A percentile compares a stretch with the other conserved stretches of the same genome.
phyloP scores from a whole-genome alignment of 2,113 vertebrate species.

The Nesogale talazaci region DNA sequence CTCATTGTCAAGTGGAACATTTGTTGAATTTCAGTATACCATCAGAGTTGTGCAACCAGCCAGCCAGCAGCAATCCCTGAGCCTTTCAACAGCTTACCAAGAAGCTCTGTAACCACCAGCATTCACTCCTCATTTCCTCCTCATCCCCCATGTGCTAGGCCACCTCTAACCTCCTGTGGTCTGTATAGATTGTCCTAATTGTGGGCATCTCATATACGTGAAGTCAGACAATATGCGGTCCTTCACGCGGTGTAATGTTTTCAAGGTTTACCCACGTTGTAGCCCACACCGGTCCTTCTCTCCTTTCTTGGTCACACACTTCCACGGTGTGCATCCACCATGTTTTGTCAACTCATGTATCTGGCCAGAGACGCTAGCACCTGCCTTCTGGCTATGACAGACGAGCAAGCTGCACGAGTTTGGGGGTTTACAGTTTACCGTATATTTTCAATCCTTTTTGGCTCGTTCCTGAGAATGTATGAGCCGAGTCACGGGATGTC shows the following conservation, averaged over 20 bases:
- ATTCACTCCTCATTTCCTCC: background rate
- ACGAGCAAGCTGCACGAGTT: too few relatives aligned
- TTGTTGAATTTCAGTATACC: background rate
- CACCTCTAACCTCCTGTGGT: background rate
- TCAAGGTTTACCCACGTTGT: background rate
- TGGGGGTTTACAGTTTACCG: background rate
- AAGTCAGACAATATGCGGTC: background rate
- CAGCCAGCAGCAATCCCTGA: background rate
- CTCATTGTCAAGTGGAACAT: background rate
- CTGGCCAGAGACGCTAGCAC: background rate
- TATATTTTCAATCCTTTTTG: background rate
- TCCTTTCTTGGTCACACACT: background rate
- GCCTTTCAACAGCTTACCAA: background rate
- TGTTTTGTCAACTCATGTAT: background rate
- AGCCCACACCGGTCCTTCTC: background rate
- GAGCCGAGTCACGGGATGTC: background rate
- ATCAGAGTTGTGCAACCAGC: background rate
- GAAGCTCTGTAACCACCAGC: background rate
- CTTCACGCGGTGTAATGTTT: background rate
- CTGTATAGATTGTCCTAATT: background rate
- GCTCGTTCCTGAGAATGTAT: background rate
- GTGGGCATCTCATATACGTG: background rate
- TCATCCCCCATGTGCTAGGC: background rate
- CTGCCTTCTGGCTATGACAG: background rate
- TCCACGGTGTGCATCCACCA: background rate